Evolutionary conservation across 2,113 vertebrate species (phyloP), one percentile per base, ranked within the genome.

Genomic region (western clawed frog (Xenopus tropicalis)): DNA sequence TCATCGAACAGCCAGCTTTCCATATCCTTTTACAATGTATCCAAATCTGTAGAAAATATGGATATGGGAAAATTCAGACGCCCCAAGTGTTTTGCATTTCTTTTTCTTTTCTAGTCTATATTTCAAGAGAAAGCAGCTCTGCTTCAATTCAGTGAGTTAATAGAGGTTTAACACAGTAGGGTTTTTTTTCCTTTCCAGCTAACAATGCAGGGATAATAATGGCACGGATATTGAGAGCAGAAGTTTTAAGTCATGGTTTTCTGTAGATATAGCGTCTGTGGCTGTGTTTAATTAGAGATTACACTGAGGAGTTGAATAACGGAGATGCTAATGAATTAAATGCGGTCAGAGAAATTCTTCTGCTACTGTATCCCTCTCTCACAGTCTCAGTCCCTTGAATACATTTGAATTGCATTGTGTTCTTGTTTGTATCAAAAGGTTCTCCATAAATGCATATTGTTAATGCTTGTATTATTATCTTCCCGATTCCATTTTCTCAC

Each of bases 211-310:
- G 82, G 78, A 82, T 82, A 80, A 82, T 17, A 86, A 86, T 69
- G 67, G 72, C 61, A 58, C 70, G 23, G 80, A 88, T 89, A 83
- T 83, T 84, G 85, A 84, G 85, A 81, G 78, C 81, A 86, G 80
- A 77, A 82, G 80, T 83, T 84, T 86, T 83, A 78, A 71, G 79
- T 83, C 83, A 81, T 65, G 82, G 80, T 81, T 83, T 82, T 81
- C 74, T 68, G 69, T 71, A 86, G 88, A 86, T 81, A 86, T 0
- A 13, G 68, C 72, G 78, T 82, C 84, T 85, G 82, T 44, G 25
- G 78, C 58, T 58, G 64, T 87, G 81, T 89, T 91, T 89, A 91
- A 90, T 89, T 88, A 90, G 84, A 87, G 88, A 88, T 86, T 89
- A 88, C 80, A 86, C 43, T 66, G 76, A 83, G 79, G 80, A 86